Evolutionary conservation across 2,113 vertebrate genomes (phyloP).

Genomic region (Phycodurus eques): DNA sequence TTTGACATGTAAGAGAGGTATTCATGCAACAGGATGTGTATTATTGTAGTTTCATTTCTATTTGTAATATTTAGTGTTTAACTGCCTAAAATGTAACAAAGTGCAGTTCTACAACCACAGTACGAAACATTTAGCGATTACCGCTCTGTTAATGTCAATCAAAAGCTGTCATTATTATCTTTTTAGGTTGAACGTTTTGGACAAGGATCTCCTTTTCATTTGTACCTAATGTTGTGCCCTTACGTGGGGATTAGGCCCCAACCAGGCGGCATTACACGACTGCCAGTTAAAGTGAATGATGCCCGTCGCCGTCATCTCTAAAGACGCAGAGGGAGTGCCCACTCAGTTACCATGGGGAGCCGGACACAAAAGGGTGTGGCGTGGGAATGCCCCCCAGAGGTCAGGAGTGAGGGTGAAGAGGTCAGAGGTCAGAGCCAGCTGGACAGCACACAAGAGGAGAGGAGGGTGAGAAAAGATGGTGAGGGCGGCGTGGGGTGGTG

Average conservation of each 20-base stretch:
- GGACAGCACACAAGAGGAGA: conserved; percentile 77
- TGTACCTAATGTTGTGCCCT: not conserved
- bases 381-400: conserved; percentile 75
- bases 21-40: too few species aligned
- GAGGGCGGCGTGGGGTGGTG: conserved; percentile 31
- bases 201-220: not conserved
- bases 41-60: not conserved
- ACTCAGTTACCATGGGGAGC: conserved; percentile 59
- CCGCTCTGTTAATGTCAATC: not conserved
- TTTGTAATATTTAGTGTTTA: not conserved
- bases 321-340: conserved; percentile 65
- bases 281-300: conserved; percentile 45
- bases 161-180: not conserved
- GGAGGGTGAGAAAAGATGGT: conserved; percentile 71
- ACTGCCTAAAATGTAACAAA: not conserved
- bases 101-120: not conserved
- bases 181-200: not conserved
- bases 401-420: conserved; percentile 75
- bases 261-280: conserved; percentile 52
- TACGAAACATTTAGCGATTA: not conserved
- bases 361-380: conserved; percentile 78
- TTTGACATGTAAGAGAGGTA: not conserved
- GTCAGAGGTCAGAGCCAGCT: conserved; percentile 75
- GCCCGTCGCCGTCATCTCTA: conserved; percentile 36
- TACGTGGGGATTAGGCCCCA: conserved; percentile 39